Conservation (phyloP, 1,140 invertebrate species). For the Aradophagus sp. region DNA sequence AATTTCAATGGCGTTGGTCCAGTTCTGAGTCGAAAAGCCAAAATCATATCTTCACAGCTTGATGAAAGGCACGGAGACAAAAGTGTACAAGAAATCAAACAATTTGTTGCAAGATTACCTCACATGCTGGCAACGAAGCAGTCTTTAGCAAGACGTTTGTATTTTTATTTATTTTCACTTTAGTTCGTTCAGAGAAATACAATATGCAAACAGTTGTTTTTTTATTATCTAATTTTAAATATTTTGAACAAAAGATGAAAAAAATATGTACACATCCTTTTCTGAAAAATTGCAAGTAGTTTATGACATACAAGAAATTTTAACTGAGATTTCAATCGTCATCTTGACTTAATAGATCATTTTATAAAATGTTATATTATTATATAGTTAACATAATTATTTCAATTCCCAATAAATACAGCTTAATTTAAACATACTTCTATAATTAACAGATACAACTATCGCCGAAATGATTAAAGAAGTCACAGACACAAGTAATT, state of each 20-base stretch:
- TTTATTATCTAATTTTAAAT: no score
- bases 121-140: conserved; percentile 92
- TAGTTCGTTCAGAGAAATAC: no score
- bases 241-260: no score
- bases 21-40: conserved; percentile 90
- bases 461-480: conserved; percentile 86
- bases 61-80: conserved; percentile 90
- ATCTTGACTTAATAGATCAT: no score
- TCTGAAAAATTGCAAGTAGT: no score
- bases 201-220: no score
- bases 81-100: conserved; percentile 94
- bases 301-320: no score
- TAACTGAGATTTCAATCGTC: no score
- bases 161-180: conserved; percentile 7
- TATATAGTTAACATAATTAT: no score
- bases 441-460: conserved; percentile 79
- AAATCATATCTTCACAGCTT: conserved; percentile 88
- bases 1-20: conserved; percentile 95
- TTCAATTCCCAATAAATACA: no score
- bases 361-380: no score
- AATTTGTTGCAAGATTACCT: conserved; percentile 92
- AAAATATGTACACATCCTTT: no score
- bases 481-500: conserved; percentile 79
- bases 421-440: conserved; percentile 7
- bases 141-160: conserved; percentile 76